These are phyloP conservation scores for Neotoxoptera formosana DNA, from an alignment of 1,140 invertebrate genomes.

Conservation along the genomic window DNA sequence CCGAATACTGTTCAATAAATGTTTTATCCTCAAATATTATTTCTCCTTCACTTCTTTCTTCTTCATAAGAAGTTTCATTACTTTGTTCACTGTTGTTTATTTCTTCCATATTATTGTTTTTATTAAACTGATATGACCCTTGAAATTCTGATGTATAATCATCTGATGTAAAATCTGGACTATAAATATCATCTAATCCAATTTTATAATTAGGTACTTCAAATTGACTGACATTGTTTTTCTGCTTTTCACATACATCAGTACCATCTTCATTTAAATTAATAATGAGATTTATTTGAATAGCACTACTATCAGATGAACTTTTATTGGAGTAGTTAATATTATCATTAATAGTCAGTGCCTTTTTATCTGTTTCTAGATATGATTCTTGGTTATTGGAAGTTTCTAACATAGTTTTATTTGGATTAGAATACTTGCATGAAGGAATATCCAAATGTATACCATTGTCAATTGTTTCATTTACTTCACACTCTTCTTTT, in stretches of 20 bases:
- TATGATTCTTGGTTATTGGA: neutral
- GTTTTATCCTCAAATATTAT: conserved; percentile 48
- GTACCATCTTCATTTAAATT: no score
- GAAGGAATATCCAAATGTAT: neutral
- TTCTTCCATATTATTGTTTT: neutral
- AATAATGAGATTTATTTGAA: neutral
- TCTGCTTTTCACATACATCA: neutral
- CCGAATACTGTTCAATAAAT: conserved; percentile 35
- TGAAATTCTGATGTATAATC: neutral
- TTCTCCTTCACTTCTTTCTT: conserved; percentile 54
- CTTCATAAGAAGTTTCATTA: conserved; percentile 49
- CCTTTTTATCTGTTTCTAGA: neutral
- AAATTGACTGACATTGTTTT: neutral
- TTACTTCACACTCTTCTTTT: neutral
- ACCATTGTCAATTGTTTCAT: neutral
- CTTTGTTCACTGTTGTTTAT: neutral
- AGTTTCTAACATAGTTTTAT: neutral
- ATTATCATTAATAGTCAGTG: neutral
- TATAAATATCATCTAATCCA: neutral
- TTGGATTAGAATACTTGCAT: neutral
- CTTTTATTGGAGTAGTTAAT: neutral
- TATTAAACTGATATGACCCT: neutral
- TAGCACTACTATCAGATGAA: neutral
- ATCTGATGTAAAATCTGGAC: conserved; percentile 20
- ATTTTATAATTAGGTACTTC: neutral